Evolutionary conservation across 2,797 vertebrate species (phyloP), one percentile per base, ranked within the genome.

Genomic region (Hydrocynus forskahlii): DNA sequence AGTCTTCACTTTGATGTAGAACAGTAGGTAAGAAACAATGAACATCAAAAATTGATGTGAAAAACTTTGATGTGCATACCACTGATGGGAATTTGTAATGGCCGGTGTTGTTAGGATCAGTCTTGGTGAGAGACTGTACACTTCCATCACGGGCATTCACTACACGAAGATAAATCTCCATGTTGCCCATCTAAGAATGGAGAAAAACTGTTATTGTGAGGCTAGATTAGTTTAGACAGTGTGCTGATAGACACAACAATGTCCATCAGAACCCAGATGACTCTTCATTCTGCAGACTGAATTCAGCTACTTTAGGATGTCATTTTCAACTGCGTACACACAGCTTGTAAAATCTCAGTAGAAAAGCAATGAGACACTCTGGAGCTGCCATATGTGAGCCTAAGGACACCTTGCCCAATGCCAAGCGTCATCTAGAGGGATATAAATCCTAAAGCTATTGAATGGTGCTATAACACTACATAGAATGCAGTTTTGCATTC

Each of bases 91-190:
- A 92, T 57, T 90, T 92, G 79, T 95, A 96, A 7, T 90, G 84
- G 0, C 85, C 78, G 76, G 78, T 88, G 59, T 75, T 89, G 78
- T 84, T 82, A 12, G 86, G 91, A 38, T 93, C 89, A 7, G 92
- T 85, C 19, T 88, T 90, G n/a, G 82, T 86, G 81, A 91, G 70
- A 2, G 88, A 87, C 73, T 95, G 94, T 29, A 89, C 29, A 12
- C 89, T 92, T 60, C 84, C 91, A 69, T 96, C 94, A 87, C 92
- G 89, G 12, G 92, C 86, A 8, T 95, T 95, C 23, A 92, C 89
- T 68, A 96, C 60, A n/a, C 94, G 88, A 23, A 95, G 75, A 73
- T 90, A 95, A 83, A 96, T 85, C 89, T 96, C 95, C 77, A 92
- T 88, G 76, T 90, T 90, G 45, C 92, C 92, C 84, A 90, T 85